Evolutionary conservation across 2,113 vertebrate species (phyloP).

Genomic region (Zingel zingel): DNA sequence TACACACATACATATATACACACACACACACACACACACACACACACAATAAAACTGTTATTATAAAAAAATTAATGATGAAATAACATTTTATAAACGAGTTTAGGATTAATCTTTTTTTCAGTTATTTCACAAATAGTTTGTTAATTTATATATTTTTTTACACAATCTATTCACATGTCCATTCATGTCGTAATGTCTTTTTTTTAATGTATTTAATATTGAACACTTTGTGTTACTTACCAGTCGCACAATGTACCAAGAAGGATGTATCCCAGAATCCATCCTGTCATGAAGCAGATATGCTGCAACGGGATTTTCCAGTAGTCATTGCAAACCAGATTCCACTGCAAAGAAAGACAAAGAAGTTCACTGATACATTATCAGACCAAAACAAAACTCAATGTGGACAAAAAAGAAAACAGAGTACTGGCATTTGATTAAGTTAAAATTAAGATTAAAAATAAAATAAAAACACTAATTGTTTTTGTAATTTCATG

Average conservation of each 20-base stretch:
- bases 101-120: no score
- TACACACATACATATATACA: no score
- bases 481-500: background rate
- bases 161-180: no score
- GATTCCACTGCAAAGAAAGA: conserved; percentile 85
- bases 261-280: conserved; percentile 85
- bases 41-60: no score
- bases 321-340: conserved; percentile 88
- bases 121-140: background rate
- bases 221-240: conserved; percentile 12
- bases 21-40: no score
- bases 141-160: background rate
- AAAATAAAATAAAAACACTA: background rate
- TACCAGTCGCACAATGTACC: conserved; percentile 90
- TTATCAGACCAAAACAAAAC: background rate
- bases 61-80: no score
- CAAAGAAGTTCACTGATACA: background rate
- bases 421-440: background rate
- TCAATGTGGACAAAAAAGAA: background rate
- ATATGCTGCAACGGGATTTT: conserved; percentile 89
- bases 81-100: background rate
- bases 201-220: no score
- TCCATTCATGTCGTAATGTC: no score
- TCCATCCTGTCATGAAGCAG: conserved; percentile 89
- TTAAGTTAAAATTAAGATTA: background rate